Conservation (phyloP, 2,113 vertebrate genomes). For the Anser brachyrhynchus region DNA sequence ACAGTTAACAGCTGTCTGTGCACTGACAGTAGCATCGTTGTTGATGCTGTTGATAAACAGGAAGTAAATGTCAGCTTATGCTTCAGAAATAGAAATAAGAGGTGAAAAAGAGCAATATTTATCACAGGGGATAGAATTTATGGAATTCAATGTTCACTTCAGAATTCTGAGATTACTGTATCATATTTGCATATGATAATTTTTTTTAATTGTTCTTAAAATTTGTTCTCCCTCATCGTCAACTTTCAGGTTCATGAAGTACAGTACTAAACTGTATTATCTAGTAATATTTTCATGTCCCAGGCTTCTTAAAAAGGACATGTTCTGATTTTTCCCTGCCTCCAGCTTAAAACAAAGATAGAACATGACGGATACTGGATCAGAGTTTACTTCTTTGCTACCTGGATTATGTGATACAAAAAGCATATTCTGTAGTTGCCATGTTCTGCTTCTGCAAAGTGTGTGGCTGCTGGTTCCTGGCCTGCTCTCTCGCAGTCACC, state of each 20-base stretch:
- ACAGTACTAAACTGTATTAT: not conserved
- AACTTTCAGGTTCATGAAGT: not conserved
- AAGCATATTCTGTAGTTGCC: not conserved
- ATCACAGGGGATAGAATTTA: not conserved
- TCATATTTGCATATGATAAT: not conserved
- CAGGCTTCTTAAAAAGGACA: not conserved
- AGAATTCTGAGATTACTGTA: not conserved
- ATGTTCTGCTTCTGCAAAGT: not conserved
- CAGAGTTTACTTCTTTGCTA: constrained; percentile 28
- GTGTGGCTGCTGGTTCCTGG: not conserved
- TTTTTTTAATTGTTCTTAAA: not conserved
- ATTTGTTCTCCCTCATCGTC: not conserved
- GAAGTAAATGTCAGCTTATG: not conserved
- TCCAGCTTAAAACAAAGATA: not conserved
- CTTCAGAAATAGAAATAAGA: not conserved
- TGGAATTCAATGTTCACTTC: not conserved
- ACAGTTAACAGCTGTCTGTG: not conserved
- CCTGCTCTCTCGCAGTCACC: not conserved
- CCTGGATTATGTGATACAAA: not conserved
- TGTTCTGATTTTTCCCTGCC: not conserved
- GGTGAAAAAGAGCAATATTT: not conserved
- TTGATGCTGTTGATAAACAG: not conserved
- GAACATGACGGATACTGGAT: not conserved
- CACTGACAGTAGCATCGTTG: not conserved
- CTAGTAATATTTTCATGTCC: not conserved